Percentiles rank a stretch among this genome's conserved stretches.
phyloP scores from a whole-genome alignment of 2,888 invertebrate species.

The Cantharis rufa region DNA sequence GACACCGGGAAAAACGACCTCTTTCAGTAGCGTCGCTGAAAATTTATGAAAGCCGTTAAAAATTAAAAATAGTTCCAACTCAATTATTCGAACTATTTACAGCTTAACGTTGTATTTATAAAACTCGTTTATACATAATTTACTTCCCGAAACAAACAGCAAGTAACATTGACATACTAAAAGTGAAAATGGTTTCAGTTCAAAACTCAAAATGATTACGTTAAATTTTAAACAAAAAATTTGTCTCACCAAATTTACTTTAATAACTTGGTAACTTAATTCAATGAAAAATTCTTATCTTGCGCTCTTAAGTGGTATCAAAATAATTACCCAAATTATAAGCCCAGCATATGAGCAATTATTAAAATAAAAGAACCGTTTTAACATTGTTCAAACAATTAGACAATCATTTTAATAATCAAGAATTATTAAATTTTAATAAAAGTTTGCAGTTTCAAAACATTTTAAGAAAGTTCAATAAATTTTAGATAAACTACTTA shows the following conservation, averaged over 20 bases:
- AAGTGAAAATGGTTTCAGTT: conserved; percentile 18
- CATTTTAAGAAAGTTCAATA: background rate
- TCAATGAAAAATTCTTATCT: background rate
- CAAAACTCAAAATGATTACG: conserved; percentile 3
- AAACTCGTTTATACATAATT: conserved; percentile 5
- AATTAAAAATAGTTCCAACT: conserved; percentile 4
- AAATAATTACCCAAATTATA: background rate
- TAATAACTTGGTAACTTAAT: background rate
- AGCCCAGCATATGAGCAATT: background rate
- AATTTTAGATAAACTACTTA: background rate
- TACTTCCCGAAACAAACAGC: conserved; percentile 7
- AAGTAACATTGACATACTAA: conserved; percentile 22
- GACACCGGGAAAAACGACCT: conserved; percentile 34
- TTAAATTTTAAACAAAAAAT: background rate
- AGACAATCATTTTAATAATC: background rate
- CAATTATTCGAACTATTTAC: background rate
- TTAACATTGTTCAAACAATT: background rate
- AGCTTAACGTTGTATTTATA: background rate
- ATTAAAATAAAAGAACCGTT: background rate
- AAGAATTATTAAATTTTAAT: background rate
- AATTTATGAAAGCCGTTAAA: conserved; percentile 9
- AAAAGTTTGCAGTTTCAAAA: background rate
- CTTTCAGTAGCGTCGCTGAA: conserved; percentile 29
- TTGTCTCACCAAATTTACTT: background rate
- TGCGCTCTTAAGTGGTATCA: background rate